Conservation (phyloP, 2,113 vertebrate genomes). For the Stigmatopora argus region DNA sequence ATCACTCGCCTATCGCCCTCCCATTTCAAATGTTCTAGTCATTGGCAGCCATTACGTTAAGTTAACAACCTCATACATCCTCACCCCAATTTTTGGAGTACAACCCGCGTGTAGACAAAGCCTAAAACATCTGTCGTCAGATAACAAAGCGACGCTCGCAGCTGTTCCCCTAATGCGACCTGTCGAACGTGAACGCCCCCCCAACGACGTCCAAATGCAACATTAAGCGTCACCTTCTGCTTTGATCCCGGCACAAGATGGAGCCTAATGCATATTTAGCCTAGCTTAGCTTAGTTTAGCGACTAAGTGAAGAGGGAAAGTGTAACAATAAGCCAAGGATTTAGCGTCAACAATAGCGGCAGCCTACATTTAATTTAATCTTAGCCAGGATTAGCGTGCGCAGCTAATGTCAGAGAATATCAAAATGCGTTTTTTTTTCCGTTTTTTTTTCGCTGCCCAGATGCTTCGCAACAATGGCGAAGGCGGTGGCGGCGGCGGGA, state of each 20-base stretch:
- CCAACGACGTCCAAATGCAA: background rate
- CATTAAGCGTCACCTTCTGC: slow-evolving; percentile 56
- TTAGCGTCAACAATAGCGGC: slow-evolving; percentile 69
- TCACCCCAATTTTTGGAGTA: too few relatives aligned
- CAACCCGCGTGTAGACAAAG: background rate
- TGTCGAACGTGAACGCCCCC: background rate
- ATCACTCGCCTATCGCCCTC: too few relatives aligned
- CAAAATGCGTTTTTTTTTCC: slow-evolving; percentile 56
- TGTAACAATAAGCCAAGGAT: slow-evolving; percentile 71
- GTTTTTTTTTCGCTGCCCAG: slow-evolving; percentile 51
- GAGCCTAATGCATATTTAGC: slow-evolving; percentile 66
- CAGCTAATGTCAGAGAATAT: slow-evolving; percentile 61
- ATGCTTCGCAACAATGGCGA: slow-evolving; percentile 52
- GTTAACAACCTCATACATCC: too few relatives aligned
- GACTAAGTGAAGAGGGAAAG: slow-evolving; percentile 69
- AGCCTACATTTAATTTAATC: slow-evolving; percentile 74
- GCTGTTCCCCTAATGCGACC: slow-evolving; percentile 1
- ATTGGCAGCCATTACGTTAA: too few relatives aligned
- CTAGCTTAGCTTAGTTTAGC: slow-evolving; percentile 13
- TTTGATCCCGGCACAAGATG: slow-evolving; percentile 66
- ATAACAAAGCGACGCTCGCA: background rate
- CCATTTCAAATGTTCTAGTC: too few relatives aligned
- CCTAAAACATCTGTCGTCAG: background rate
- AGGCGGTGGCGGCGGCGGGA: slow-evolving; percentile 33
- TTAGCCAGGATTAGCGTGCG: slow-evolving; percentile 65